Evolutionary conservation across 23 tunicate species (phyloP), one percentile per base, ranked within the genome.

Genomic region (Botrylloides violaceus): DNA sequence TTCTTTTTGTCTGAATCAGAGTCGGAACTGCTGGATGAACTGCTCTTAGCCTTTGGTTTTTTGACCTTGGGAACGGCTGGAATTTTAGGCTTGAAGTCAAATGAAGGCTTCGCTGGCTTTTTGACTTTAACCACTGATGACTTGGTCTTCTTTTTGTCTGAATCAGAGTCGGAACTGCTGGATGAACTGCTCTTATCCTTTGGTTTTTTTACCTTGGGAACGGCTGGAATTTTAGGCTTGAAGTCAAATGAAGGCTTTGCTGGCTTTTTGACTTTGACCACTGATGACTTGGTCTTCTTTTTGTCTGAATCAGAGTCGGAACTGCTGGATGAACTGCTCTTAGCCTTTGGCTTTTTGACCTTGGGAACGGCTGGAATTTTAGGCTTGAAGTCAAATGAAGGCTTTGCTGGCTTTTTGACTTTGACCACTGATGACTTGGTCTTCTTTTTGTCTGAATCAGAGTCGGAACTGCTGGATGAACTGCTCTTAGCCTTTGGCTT

Each of bases 111-210:
- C 53, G 9, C 15, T 7, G 53, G 15, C 53, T 43, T 43, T 43
- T 43, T 15, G 15, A 43, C 53, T 43, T 9, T 9, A 25, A 15
- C 15, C 9, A 43, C 53, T 7, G 53, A 7, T 43, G 36, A 23
- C 33, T 68, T 68, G 3, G 57, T 6, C 73, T 68, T 39, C 39
- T 68, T 68, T 43, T 35, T 32, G n/a, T 68, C 74, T n/a, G 57
- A 38, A 43, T 68, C 74, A 1, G 74, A 68, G 37, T 56, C 37
- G 43, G 74, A 68, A 12, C 56, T 35, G 37, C 74, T 37, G 32
- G 74, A 43, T 7, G 53, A 68, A 68, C 58, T 37, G 36, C 28
- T 43, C 37, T 43, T 43, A 1, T n/a, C n/a, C 24, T 63, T 25
- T 3, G 70, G 70, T 15, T 43, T 43, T 15, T 43, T 43, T 19